phyloP scores from a whole-genome alignment of 2,888 invertebrate genomes.

The Leptothorax acervorum region DNA sequence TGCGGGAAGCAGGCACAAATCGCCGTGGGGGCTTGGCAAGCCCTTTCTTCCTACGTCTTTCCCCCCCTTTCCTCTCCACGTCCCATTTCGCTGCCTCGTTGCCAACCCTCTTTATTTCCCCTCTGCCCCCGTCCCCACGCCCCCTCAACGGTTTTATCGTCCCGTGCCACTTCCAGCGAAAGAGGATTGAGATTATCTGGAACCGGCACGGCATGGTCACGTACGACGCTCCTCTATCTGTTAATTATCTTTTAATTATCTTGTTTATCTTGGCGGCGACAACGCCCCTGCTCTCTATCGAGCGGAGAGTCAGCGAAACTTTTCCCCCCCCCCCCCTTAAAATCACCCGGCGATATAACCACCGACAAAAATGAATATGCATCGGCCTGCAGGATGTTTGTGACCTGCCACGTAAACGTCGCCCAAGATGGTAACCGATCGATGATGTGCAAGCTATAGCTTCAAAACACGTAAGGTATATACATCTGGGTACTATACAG shows the following conservation, averaged over 20 bases:
- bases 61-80: constrained; percentile 23
- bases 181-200: constrained; percentile 68
- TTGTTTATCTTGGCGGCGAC: constrained; percentile 81
- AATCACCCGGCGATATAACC: constrained; percentile 48
- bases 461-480: neutral
- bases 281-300: constrained; percentile 27
- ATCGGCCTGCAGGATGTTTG: constrained; percentile 27
- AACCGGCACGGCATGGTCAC: constrained; percentile 68
- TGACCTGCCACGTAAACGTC: constrained; percentile 18
- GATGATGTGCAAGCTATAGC: neutral
- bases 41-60: constrained; percentile 8
- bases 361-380: constrained; percentile 40
- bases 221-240: constrained; percentile 75
- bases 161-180: constrained; percentile 49
- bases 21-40: constrained; percentile 55
- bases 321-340: constrained; percentile 44
- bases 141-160: constrained; percentile 36
- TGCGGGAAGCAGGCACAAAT: constrained; percentile 47
- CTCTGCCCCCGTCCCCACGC: neutral
- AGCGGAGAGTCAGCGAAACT: constrained; percentile 32
- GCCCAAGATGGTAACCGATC: constrained; percentile 3
- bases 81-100: constrained; percentile 49
- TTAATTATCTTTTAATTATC: constrained; percentile 84
- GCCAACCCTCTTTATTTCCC: constrained; percentile 6
- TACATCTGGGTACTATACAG: too few relatives aligned